phyloP scores from a whole-genome alignment of 2,888 invertebrate genomes.

The Cepaea hortensis region DNA sequence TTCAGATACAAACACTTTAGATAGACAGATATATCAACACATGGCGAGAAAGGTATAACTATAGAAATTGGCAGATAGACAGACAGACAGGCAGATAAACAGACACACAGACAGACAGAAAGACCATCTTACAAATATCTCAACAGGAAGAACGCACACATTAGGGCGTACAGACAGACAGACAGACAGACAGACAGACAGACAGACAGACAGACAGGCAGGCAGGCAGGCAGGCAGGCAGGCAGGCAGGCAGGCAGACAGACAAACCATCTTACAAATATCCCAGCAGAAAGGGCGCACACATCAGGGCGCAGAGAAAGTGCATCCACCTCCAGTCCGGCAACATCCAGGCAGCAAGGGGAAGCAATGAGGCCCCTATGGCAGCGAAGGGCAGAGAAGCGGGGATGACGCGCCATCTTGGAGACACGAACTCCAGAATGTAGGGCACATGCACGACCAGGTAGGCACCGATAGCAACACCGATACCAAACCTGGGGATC shows the following conservation, averaged over 20 bases:
- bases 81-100: neutral
- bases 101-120: neutral
- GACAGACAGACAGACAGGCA: neutral
- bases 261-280: slow-evolving; percentile 25
- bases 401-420: slow-evolving; percentile 38
- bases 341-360: slow-evolving; percentile 36
- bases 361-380: slow-evolving; percentile 40
- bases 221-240: neutral
- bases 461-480: slow-evolving; percentile 28
- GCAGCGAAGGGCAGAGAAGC: slow-evolving; percentile 42
- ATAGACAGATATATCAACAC: too few relatives aligned
- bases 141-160: slow-evolving; percentile 14
- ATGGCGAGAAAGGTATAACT: too few relatives aligned
- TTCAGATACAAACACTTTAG: too few relatives aligned
- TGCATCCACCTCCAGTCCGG: slow-evolving; percentile 45
- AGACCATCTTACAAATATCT: slow-evolving; percentile 28
- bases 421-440: slow-evolving; percentile 41
- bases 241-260: neutral
- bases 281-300: slow-evolving; percentile 22
- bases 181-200: neutral
- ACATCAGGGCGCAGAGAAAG: slow-evolving; percentile 32
- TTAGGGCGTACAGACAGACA: slow-evolving; percentile 21
- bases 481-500: slow-evolving; percentile 35
- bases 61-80: too few relatives aligned
- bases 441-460: slow-evolving; percentile 42